A percentile compares a stretch with the other conserved stretches of the same genome.
Conservation (phyloP, 2,797 vertebrate species). For the Enteromius fasciolatus region DNA sequence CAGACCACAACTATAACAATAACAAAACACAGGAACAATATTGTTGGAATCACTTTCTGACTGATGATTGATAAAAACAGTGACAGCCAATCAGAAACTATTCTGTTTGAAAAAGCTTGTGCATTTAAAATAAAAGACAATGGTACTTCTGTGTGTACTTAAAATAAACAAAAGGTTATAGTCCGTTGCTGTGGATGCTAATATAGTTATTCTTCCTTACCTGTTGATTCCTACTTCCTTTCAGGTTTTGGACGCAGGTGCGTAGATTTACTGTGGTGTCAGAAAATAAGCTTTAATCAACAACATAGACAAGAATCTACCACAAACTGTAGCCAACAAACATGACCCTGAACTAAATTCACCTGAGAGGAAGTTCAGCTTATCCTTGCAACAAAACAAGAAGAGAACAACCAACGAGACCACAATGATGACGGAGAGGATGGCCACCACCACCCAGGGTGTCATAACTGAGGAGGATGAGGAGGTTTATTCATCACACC, state of each 20-base stretch:
- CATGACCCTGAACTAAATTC: slow-evolving; percentile 28
- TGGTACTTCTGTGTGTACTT: background rate
- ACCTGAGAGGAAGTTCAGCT: slow-evolving; percentile 79
- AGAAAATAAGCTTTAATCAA: slow-evolving; percentile 30
- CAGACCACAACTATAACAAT: background rate
- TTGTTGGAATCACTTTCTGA: background rate
- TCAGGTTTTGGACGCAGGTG: slow-evolving; percentile 81
- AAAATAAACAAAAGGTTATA: background rate
- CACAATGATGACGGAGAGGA: slow-evolving; percentile 75
- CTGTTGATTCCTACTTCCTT: slow-evolving; percentile 80
- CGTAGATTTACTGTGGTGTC: slow-evolving; percentile 76
- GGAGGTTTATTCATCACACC: background rate
- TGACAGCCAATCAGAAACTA: background rate
- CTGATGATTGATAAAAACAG: background rate
- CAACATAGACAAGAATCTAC: slow-evolving; percentile 16
- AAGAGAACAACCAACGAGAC: slow-evolving; percentile 77
- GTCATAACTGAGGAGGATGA: slow-evolving; percentile 58
- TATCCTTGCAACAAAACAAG: slow-evolving; percentile 82
- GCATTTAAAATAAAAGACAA: background rate
- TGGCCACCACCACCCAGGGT: slow-evolving; percentile 77
- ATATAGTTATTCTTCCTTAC: slow-evolving; percentile 61
- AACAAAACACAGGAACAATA: background rate
- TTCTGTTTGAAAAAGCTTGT: background rate
- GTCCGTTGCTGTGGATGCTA: background rate
- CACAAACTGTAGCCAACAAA: background rate